A percentile compares a stretch with the other conserved stretches of the same genome.
Conservation (phyloP, 64 coral and sea anemone species). For the Montipora sp. region DNA sequence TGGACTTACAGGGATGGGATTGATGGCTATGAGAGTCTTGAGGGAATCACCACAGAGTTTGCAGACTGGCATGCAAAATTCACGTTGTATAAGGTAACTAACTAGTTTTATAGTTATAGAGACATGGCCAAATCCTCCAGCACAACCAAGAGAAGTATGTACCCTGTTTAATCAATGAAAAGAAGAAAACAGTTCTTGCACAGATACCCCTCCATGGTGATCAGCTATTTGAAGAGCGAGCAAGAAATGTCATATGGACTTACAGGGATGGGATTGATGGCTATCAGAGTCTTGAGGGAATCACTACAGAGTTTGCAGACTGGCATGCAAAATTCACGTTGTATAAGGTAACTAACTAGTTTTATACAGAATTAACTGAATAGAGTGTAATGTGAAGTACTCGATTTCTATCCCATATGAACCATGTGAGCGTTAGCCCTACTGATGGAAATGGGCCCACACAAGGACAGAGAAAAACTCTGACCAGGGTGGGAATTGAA, state of each 20-base stretch:
- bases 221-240: neutral
- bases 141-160: conserved; percentile 32
- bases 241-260: neutral
- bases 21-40: neutral
- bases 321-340: too few species aligned
- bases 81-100: too few species aligned
- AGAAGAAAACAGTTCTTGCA: neutral
- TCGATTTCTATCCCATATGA: too few species aligned
- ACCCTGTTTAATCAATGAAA: neutral
- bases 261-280: neutral
- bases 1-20: conserved; percentile 24
- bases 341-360: too few species aligned
- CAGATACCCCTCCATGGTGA: neutral
- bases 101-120: too few species aligned
- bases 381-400: too few species aligned
- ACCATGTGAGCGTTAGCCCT: too few species aligned
- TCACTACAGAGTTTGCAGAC: neutral
- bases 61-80: neutral
- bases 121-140: conserved; percentile 50
- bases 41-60: neutral
- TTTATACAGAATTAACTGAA: too few species aligned
- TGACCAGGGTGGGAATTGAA: too few species aligned
- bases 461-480: too few species aligned
- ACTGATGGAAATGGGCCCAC: too few species aligned
- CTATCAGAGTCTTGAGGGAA: neutral